Conservation (phyloP, 1,140 invertebrate genomes). For the Scaptodrosophila lebanonensis region DNA sequence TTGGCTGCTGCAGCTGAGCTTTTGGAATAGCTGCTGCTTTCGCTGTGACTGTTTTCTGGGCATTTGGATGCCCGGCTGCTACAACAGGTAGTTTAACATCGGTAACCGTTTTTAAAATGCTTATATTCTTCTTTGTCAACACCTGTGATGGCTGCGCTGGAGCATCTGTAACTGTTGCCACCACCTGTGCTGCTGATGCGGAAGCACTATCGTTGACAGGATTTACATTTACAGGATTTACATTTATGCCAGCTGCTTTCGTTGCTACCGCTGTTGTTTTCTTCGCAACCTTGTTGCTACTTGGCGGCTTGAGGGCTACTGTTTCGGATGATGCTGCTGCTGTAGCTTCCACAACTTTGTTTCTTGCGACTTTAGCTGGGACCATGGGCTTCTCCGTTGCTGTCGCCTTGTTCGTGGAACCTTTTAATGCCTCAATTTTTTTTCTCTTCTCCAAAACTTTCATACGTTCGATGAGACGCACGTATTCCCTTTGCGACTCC, state of each 20-base stretch:
- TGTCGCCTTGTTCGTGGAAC: background rate
- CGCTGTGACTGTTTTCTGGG: background rate
- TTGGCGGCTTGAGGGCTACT: background rate
- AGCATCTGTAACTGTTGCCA: no score
- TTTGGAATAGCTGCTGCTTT: background rate
- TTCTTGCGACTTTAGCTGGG: background rate
- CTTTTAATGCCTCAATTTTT: conserved; percentile 15
- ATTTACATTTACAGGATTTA: no score
- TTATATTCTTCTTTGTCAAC: no score
- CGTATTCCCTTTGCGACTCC: conserved; percentile 67
- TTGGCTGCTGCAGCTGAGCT: conserved; percentile 14
- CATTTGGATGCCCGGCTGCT: no score
- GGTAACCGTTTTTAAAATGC: no score
- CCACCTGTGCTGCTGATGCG: no score
- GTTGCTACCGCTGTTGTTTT: background rate
- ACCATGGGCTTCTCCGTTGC: background rate
- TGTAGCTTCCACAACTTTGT: background rate
- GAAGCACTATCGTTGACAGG: no score
- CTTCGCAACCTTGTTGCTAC: conserved; percentile 3
- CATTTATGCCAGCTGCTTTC: background rate
- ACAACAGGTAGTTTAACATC: no score
- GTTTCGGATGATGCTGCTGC: background rate
- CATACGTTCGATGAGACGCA: conserved; percentile 66
- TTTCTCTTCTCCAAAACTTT: conserved; percentile 61
- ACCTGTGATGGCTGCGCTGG: no score